phyloP scores from a whole-genome alignment of 2,113 vertebrate genomes.

The Xenus cinereus region DNA sequence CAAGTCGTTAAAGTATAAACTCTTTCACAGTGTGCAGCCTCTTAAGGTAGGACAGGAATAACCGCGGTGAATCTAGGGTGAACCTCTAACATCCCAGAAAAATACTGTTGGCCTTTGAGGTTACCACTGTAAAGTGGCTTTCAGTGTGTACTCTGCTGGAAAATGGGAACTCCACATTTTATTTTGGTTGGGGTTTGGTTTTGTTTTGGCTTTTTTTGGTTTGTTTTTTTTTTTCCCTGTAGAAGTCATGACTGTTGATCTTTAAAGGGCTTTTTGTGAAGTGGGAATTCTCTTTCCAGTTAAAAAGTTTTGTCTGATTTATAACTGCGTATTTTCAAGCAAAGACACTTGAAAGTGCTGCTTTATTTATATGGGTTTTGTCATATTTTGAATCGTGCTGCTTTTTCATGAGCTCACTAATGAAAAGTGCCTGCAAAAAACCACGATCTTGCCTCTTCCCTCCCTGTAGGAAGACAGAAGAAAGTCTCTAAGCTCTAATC shows the following conservation, averaged over 20 bases:
- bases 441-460: fast-evolving
- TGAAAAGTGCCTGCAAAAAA: neutral
- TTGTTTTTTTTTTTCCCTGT: neutral
- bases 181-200: neutral
- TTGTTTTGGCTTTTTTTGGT: neutral
- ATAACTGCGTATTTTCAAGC: neutral
- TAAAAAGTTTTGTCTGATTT: neutral
- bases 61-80: neutral
- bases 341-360: neutral
- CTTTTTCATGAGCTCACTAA: neutral
- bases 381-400: neutral
- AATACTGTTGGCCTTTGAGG: neutral
- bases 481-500: neutral
- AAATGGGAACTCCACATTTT: neutral
- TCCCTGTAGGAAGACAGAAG: neutral
- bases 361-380: neutral
- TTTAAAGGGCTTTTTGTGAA: neutral
- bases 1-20: neutral
- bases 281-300: neutral
- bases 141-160: neutral
- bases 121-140: neutral
- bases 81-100: neutral
- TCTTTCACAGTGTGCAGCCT: neutral
- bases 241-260: neutral
- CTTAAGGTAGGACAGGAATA: neutral